Evolutionary conservation across 2,797 vertebrate species (phyloP), one percentile per base, ranked within the genome.

Genomic region (Heteromormyrus szaboi): DNA sequence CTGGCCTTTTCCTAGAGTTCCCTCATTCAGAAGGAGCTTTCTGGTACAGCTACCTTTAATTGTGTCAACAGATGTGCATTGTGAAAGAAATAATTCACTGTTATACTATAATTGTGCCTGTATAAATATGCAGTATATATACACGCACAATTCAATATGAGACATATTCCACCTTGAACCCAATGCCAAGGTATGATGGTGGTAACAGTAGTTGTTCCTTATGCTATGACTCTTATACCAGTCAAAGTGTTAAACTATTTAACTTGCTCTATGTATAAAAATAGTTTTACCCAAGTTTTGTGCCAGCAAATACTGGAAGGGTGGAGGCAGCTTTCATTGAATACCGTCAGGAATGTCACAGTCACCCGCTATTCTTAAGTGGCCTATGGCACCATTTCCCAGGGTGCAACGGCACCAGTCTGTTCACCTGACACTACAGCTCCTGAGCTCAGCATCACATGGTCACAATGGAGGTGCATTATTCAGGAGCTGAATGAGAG

Each of bases 1-100:
- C 81, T 84, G 81, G 81, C 46, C 8, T 84, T 88, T 41, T 88
- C 86, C 37, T 48, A 25, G 72, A 59, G 56, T 29, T 87, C 85
- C 41, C 12, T 50, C 22, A 84, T 51, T n/a, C 6, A 19, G 46
- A 11, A 14, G 81, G 81, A n/a, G 9, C 81, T 12, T 51, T 22
- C 44, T 50, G 79, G 79, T 37, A 83, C 7, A 19, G 44, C 79
- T 83, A 48, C 79, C 29, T 44, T 81, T 44, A 83, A 41, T 81
- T 19, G 37, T 41, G 1, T 41, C 76, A 81, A 83, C 6, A 5
- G 65, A 17, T 72, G 65, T 72, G 72, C 72, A 79, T 79, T 79
- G 37, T 44, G 17, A 79, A 79, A 79, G 72, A 41, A 19, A n/a
- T 79, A 44, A 79, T 44, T 44, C 37, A 44, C 14, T 37, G 17